A percentile compares a stretch with the other conserved stretches of the same genome.
Conservation (phyloP, 1,140 invertebrate species). For the Drosophila ficusphila region DNA sequence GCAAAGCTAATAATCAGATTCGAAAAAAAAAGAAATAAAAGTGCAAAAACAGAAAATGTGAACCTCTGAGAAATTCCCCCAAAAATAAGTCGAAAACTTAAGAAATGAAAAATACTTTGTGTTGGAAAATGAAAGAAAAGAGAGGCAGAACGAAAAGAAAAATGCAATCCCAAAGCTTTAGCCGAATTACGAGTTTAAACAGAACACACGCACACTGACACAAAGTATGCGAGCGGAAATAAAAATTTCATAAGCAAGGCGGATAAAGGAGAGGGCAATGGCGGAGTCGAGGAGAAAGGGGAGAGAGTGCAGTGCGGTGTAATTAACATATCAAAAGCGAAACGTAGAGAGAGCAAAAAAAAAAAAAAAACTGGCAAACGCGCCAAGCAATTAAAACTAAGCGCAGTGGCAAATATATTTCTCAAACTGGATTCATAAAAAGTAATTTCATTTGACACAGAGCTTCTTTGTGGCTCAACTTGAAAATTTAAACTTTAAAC, state of each 20-base stretch:
- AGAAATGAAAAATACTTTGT: conserved; percentile 17
- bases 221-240: conserved; percentile 12
- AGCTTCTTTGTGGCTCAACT: background rate
- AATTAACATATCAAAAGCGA: conserved; percentile 66
- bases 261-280: conserved; percentile 3
- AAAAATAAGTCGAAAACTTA: conserved; percentile 5
- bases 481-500: background rate
- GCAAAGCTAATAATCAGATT: background rate
- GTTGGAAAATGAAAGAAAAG: conserved; percentile 8
- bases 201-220: conserved; percentile 12
- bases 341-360: conserved; percentile 3
- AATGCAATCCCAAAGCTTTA: conserved; percentile 14
- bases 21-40: background rate
- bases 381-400: conserved; percentile 31
- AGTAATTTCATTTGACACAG: background rate
- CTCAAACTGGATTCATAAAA: conserved; percentile 7
- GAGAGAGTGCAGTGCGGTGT: conserved; percentile 34
- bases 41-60: background rate
- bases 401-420: conserved; percentile 6
- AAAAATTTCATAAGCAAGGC: conserved; percentile 18
- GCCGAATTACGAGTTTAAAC: conserved; percentile 21
- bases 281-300: background rate
- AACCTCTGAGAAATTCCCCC: background rate
- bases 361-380: background rate
- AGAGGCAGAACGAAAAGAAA: background rate